Percentiles rank a stretch among this genome's conserved stretches.
phyloP scores from a whole-genome alignment of 2,888 invertebrate species.

The Tromatobia lineatoria region DNA sequence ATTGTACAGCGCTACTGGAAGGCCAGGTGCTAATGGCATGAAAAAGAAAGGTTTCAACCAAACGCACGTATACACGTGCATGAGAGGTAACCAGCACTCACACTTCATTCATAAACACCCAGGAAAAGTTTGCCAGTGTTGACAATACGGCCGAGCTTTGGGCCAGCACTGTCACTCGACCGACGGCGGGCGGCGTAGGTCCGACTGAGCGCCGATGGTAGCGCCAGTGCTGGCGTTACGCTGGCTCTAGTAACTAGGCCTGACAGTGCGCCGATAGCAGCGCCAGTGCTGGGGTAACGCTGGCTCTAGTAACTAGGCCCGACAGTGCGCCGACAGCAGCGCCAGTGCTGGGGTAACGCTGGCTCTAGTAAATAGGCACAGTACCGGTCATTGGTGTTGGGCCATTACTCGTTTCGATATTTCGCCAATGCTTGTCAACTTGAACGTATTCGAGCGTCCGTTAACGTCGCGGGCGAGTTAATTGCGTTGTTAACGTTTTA shows the following conservation, averaged over 20 bases:
- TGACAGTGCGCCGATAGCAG: too few species aligned
- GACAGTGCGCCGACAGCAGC: too few species aligned
- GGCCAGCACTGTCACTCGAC: constrained; percentile 1
- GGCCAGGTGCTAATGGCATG: background rate
- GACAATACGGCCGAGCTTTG: constrained; percentile 1
- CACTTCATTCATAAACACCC: background rate
- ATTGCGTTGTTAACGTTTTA: constrained; percentile 1
- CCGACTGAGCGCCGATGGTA: background rate
- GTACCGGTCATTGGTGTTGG: background rate
- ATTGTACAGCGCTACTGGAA: constrained; percentile 1
- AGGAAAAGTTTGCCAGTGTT: constrained; percentile 1
- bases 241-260: too few species aligned
- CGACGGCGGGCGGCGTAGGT: background rate
- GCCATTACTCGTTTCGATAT: background rate
- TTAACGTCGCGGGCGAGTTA: background rate
- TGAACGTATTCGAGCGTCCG: background rate
- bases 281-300: too few species aligned
- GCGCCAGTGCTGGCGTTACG: too few species aligned
- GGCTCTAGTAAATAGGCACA: background rate
- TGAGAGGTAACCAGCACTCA: constrained; percentile 3
- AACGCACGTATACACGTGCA: constrained; percentile 2
- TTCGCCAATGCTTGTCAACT: background rate
- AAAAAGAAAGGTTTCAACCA: constrained; percentile 12
- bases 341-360: background rate
- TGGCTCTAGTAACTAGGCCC: too few species aligned